Base-by-base conservation (phyloP, 2,888 invertebrate species). In the Drosophila vallismaia region DNA sequence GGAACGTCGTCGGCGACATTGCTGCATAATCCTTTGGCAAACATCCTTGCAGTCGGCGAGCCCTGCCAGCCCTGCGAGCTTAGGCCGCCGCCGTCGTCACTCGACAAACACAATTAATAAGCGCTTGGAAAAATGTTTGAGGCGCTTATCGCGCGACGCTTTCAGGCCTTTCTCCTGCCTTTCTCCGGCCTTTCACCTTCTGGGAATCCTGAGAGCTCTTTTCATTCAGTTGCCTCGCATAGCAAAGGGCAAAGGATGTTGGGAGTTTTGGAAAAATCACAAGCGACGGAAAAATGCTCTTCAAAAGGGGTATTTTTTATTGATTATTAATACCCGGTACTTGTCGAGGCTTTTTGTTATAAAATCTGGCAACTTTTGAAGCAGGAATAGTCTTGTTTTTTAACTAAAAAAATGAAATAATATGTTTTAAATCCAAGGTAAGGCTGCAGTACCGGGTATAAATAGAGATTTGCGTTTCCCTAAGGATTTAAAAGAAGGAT, bases 71-170 rank as follows among this genome's bases (percentile, higher is more conserved):
- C 40, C 10, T 14, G 59, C 4, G 10, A 44, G 50, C 53, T 71
- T 42, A 59, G 26, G 51, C 71, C 19, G 19, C 2, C 40, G 55
- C 44, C 73, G 51, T 56, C 52, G 71, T 72, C 52, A 36, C 71
- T 86, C 73, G 73, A 67, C 80, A 81, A 84, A 84, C 86, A 82
- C 84, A 82, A 82, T 82, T 82, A 84, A 86, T 84, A 82, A 86
- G 78, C 87, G 78, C 81, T 86, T 70, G 71, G 51, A 67, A 79
- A 76, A 75, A 79, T 86, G 77, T 82, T 83, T 83, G 83, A 76
- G 72, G 75, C 86, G 86, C 80, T 81, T 81, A 81, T 81, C 80
- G 83, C 79, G 75, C 54, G 71, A 63, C 64, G 64, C 64, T 66
- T 86, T 86, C 80, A 82, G 77, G 86, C 86, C 77, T 64, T 45